Conservation (phyloP, 2,888 invertebrate species). For the Bombylius discolor region DNA sequence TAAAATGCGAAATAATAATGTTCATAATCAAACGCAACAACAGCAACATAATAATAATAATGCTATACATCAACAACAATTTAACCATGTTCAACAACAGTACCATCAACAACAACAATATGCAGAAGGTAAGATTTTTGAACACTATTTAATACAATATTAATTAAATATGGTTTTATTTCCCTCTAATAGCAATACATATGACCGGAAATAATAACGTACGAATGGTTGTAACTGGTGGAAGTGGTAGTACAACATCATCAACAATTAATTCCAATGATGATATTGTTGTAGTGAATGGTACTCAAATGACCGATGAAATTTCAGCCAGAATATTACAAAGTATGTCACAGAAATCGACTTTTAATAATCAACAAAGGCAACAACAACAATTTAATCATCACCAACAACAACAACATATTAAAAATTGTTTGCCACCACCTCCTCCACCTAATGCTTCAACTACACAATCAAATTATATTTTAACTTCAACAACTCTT, state of each 20-base stretch:
- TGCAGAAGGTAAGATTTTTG: background rate
- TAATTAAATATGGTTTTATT: no score
- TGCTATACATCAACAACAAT: slow-evolving; percentile 15
- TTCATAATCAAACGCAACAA: slow-evolving; percentile 1
- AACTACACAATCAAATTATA: slow-evolving; percentile 4
- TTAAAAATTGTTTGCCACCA: slow-evolving; percentile 1
- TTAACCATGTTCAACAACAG: slow-evolving; percentile 13
- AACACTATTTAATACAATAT: no score
- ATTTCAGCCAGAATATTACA: slow-evolving; percentile 34
- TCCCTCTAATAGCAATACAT: background rate
- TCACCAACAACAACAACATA: slow-evolving; percentile 1
- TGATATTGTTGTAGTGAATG: slow-evolving; percentile 36
- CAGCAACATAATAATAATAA: slow-evolving; percentile 10
- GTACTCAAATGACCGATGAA: slow-evolving; percentile 36
- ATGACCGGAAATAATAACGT: no score
- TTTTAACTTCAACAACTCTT: slow-evolving; percentile 1
- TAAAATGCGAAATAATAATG: slow-evolving; percentile 2
- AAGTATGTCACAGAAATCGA: slow-evolving; percentile 35
- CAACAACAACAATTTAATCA: slow-evolving; percentile 16
- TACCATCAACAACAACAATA: slow-evolving; percentile 15
- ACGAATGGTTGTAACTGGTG: no score
- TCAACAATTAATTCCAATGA: slow-evolving; percentile 15
- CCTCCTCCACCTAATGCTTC: background rate
- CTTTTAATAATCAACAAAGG: slow-evolving; percentile 23
- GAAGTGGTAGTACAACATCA: background rate